These are phyloP conservation scores for Pipistrellus kuhlii DNA, from an alignment of 2,797 vertebrate genomes.

Conservation along the genomic window DNA sequence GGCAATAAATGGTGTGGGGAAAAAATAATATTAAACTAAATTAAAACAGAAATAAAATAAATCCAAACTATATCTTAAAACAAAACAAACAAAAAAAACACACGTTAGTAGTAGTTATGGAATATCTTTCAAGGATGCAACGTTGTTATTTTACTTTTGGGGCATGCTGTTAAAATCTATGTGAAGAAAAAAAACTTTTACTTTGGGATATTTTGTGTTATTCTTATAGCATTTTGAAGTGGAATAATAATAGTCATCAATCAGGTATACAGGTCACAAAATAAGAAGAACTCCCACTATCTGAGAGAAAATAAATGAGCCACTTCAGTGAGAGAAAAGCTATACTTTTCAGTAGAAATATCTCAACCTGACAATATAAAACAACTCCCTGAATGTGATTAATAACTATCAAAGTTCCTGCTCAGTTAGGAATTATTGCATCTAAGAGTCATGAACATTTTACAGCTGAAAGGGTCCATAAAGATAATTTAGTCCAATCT, in stretches of 20 bases:
- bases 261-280: background rate
- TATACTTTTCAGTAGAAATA: background rate
- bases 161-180: background rate
- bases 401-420: background rate
- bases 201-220: background rate
- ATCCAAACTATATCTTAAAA: background rate
- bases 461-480: background rate
- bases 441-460: background rate
- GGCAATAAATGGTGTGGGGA: too few relatives aligned
- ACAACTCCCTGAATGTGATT: background rate
- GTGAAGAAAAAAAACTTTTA: background rate
- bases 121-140: constrained; percentile 44
- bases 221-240: background rate
- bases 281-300: background rate
- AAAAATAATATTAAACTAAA: too few relatives aligned
- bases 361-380: background rate
- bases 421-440: constrained; percentile 11
- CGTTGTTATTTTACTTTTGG: constrained; percentile 43
- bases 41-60: constrained; percentile 14
- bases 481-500: background rate
- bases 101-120: background rate
- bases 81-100: background rate
- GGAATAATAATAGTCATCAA: background rate
- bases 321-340: constrained; percentile 13
- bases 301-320: constrained; percentile 45